Base-by-base conservation (phyloP, 2,888 invertebrate genomes). In the Brachynemurus nebulosus region DNA sequence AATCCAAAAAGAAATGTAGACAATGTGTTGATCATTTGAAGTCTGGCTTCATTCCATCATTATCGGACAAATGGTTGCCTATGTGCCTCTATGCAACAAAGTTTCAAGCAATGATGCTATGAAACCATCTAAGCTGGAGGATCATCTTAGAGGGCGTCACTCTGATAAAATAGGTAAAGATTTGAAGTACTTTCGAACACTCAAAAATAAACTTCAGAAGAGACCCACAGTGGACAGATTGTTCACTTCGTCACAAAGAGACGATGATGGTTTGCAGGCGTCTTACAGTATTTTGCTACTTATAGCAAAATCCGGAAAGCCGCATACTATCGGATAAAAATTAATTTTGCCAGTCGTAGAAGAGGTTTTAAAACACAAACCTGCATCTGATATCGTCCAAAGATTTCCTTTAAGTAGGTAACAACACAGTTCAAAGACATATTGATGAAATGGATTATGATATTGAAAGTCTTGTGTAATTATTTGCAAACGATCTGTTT, bases 381-480 rank as follows among this genome's bases (percentile, higher is more conserved):
- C 54, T 49, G 47, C 54, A 46, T 48, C 40, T 48, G 53, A 55
- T 49, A 47, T 54, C 30, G 38, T 57, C 30, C 53, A 53, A 54
- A 57, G 46, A 55, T 57, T 53, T 57, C 54, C 54, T 52, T 57
- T 57, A 38, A 56, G 53, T 47, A 55, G n/a, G n/a, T n/a, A 54
- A 57, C 48, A 59, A 54, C 45, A 54, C 55, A 41, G 54, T 55
- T 47, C 48, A 55, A 55, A 55, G 56, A 53, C 50, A 50, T 45
- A 53, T 55, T 54, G 56, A 58, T 57, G 54, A 58, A 57, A 59
- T 57, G 54, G 52, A 52, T 46, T 42, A 49, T 47, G 52, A 56
- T 53, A 47, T 58, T 48, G 56, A 59, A 57, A 53, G 49, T 53
- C 39, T 59, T 59, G 50, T 55, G 54, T 47, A 50, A 53, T 54